Percentiles rank a stretch among this genome's conserved stretches.
phyloP scores from a whole-genome alignment of 1,140 invertebrate species.

The Mamestra configurata region DNA sequence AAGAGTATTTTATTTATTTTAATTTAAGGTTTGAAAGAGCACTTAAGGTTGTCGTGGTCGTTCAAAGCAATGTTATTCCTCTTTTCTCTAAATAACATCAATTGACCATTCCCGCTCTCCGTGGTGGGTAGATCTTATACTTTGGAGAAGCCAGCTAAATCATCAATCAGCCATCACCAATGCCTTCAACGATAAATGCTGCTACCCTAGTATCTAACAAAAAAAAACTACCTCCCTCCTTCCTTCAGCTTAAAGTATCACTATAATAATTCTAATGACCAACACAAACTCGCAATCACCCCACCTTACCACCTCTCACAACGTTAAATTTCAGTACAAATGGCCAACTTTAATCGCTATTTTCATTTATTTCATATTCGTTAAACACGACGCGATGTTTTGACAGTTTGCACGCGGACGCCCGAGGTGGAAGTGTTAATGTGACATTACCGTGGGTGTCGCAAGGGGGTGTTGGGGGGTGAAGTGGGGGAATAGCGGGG shows the following conservation, averaged over 20 bases:
- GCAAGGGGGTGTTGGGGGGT: slow-evolving; percentile 47
- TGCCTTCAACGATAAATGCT: no score
- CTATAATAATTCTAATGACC: not conserved
- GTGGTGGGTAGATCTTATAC: no score
- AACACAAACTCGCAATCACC: slow-evolving; percentile 35
- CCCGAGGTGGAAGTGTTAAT: slow-evolving; percentile 78
- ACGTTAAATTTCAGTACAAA: not conserved
- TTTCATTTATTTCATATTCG: slow-evolving; percentile 78
- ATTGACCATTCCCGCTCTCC: no score
- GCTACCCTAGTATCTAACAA: no score
- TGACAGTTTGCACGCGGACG: slow-evolving; percentile 75
- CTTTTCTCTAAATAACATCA: no score
- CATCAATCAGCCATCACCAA: no score
- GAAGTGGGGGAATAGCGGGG: slow-evolving; percentile 52
- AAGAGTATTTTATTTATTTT: no score
- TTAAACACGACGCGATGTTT: slow-evolving; percentile 79
- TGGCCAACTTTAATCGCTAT: slow-evolving; percentile 58
- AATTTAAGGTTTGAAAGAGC: no score
- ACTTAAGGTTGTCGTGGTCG: no score
- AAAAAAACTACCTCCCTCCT: no score
- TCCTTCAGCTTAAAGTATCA: not conserved
- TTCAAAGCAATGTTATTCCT: no score
- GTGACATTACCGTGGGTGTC: slow-evolving; percentile 77
- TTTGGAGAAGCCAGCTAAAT: no score
- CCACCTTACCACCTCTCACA: not conserved